A percentile compares a stretch with the other conserved stretches of the same genome.
Conservation (phyloP, 2,888 invertebrate species). For the Rhorus exstirpatorius region DNA sequence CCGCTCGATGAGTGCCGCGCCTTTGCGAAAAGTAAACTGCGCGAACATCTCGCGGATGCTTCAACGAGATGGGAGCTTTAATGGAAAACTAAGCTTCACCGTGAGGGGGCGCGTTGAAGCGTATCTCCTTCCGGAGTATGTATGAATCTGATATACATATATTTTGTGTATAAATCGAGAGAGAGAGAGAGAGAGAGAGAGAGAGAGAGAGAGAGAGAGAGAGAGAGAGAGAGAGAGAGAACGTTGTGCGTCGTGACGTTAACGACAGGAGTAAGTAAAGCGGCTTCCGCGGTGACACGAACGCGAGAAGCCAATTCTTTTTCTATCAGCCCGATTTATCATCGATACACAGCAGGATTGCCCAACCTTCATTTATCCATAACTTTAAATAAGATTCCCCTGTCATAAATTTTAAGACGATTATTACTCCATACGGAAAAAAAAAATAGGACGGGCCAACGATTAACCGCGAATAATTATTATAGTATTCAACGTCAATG, state of each 20-base stretch:
- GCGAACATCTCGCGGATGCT: slow-evolving; percentile 50
- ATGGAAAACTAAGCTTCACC: slow-evolving; percentile 74
- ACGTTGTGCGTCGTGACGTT: slow-evolving; percentile 20
- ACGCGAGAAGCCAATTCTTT: slow-evolving; percentile 21
- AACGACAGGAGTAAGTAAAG: slow-evolving; percentile 50
- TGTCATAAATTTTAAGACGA: background rate
- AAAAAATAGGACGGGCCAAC: background rate
- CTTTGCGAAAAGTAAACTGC: slow-evolving; percentile 61
- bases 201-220: background rate
- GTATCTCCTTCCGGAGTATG: slow-evolving; percentile 22
- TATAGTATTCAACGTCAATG: too few relatives aligned
- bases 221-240: background rate
- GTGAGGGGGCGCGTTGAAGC: slow-evolving; percentile 48
- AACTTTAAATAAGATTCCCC: background rate
- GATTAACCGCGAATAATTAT: background rate
- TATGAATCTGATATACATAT: background rate
- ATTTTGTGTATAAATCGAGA: background rate
- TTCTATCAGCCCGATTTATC: slow-evolving; percentile 34
- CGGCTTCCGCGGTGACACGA: slow-evolving; percentile 43
- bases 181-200: background rate
- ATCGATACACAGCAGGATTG: slow-evolving; percentile 6
- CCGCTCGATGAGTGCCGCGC: slow-evolving; percentile 53
- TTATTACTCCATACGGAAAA: background rate
- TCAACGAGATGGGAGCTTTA: slow-evolving; percentile 67
- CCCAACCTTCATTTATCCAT: background rate